Conservation (phyloP, 2,797 vertebrate species). For the Hyperoplus immaculatus region DNA sequence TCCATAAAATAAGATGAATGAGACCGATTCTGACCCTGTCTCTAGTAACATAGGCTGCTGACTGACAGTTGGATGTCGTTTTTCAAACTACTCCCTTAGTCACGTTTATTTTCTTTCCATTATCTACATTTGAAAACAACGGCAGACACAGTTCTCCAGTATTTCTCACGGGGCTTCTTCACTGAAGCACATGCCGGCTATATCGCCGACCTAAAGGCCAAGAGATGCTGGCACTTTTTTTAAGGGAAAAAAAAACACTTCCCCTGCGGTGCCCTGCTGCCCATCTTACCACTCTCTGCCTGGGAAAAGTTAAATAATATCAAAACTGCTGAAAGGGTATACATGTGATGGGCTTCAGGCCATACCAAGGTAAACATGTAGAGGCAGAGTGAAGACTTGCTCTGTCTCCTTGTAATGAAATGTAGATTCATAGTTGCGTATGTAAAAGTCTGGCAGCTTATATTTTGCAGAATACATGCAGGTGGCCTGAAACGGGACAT, state of each 20-base stretch:
- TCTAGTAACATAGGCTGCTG: too few relatives aligned
- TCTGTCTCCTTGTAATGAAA: too few relatives aligned
- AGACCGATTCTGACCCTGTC: too few relatives aligned
- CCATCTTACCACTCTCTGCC: conserved; percentile 15
- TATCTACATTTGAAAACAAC: background rate
- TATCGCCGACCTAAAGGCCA: background rate
- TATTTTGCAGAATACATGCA: conserved; percentile 7
- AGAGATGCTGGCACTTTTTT: background rate
- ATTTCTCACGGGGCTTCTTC: background rate
- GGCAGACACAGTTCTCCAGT: background rate
- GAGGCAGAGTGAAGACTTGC: background rate
- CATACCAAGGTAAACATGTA: background rate
- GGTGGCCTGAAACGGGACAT: conserved; percentile 8
- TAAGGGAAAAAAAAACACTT: background rate
- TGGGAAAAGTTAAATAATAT: conserved; percentile 26
- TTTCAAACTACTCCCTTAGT: background rate
- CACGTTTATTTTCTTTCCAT: background rate
- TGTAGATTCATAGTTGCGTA: background rate
- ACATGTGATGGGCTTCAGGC: conserved; percentile 12
- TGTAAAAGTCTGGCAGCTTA: background rate
- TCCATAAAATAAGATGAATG: too few relatives aligned
- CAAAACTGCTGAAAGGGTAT: background rate
- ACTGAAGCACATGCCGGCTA: background rate
- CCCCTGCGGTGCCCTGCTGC: background rate
- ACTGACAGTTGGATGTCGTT: too few relatives aligned